Conservation (phyloP, 2,888 invertebrate genomes). For the Andrena hattorfiana region DNA sequence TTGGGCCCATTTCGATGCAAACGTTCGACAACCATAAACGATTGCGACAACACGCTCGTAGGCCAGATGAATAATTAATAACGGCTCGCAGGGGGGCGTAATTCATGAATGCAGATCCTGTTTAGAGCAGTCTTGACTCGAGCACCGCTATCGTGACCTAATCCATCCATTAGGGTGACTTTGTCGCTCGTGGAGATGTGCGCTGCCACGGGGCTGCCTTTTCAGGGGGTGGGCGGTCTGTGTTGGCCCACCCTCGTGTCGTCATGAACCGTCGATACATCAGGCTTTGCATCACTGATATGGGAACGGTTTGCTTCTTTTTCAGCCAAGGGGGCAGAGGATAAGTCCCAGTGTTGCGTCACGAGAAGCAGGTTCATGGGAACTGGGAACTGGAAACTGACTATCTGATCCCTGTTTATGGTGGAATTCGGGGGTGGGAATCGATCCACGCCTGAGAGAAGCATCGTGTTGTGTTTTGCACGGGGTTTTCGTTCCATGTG, state of each 20-base stretch:
- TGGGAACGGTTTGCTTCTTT: conserved; percentile 79
- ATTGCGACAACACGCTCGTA: conserved; percentile 42
- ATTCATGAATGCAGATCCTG: conserved; percentile 72
- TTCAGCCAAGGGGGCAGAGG: conserved; percentile 47
- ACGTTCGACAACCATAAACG: conserved; percentile 34
- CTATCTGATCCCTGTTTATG: neutral
- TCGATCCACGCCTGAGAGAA: neutral
- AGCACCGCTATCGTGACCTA: conserved; percentile 77
- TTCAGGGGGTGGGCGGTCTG: conserved; percentile 82
- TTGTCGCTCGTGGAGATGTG: conserved; percentile 72
- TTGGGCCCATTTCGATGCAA: neutral
- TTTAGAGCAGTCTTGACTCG: conserved; percentile 61
- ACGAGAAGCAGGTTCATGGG: conserved; percentile 61
- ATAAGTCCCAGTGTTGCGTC: conserved; percentile 75
- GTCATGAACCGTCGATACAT: conserved; percentile 84
- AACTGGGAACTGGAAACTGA: conserved; percentile 57
- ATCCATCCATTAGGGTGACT: conserved; percentile 84
- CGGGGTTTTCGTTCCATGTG: neutral
- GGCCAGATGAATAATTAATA: conserved; percentile 69
- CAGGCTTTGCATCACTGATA: conserved; percentile 85
- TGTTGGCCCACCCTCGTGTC: conserved; percentile 74
- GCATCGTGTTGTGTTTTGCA: neutral
- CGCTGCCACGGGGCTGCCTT: conserved; percentile 65
- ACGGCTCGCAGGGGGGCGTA: conserved; percentile 44
- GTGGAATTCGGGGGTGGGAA: neutral